These are phyloP conservation scores for Lucilia sericata DNA, from an alignment of 1,140 invertebrate genomes.

Conservation along the genomic window DNA sequence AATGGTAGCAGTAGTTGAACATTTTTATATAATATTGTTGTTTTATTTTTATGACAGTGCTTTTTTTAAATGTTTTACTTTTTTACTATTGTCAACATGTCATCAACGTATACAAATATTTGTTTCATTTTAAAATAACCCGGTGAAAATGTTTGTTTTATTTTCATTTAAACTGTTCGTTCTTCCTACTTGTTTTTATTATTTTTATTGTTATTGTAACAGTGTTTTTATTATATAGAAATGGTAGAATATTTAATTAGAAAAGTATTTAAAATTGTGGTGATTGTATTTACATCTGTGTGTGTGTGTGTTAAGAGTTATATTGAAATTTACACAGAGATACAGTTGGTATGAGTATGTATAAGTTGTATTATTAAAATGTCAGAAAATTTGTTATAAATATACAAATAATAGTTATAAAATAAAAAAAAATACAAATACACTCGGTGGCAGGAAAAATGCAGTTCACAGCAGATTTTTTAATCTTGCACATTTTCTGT, in stretches of 20 bases:
- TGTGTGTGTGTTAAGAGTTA: neutral
- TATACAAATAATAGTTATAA: neutral
- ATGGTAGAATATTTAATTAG: conserved; percentile 12
- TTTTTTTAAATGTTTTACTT: neutral
- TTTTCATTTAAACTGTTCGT: neutral
- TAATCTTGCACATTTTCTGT: no score
- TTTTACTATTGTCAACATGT: conserved; percentile 8
- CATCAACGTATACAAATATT: conserved; percentile 17
- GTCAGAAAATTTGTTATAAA: neutral
- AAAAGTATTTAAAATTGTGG: conserved; percentile 25
- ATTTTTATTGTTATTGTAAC: neutral
- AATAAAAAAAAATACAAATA: no score
- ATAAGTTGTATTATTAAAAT: neutral
- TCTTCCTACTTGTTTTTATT: neutral
- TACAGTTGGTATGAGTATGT: neutral
- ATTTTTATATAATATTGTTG: neutral
- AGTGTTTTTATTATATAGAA: neutral
- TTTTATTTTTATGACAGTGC: neutral
- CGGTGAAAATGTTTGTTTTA: neutral
- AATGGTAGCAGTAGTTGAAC: neutral
- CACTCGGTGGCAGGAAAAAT: no score
- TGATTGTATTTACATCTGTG: neutral
- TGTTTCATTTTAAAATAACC: conserved; percentile 5
- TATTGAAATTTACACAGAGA: neutral
- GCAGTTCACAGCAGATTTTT: no score